A percentile compares a stretch with the other conserved stretches of the same genome.
phyloP scores from a whole-genome alignment of 2,113 vertebrate genomes.

The Pelecanus crispus region DNA sequence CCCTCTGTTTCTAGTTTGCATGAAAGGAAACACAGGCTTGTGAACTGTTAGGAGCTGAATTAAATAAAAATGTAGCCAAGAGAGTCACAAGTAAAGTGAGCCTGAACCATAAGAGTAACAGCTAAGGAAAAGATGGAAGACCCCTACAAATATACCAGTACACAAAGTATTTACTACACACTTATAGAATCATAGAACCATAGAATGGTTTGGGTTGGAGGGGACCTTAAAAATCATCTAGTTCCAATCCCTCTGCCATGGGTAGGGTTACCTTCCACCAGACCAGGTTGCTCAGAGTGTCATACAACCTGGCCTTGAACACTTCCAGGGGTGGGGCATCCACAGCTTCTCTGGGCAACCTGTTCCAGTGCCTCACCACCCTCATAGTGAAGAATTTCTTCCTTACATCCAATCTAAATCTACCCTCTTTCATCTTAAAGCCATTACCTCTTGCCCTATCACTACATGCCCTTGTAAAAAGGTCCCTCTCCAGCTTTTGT shows the following conservation, averaged over 20 bases:
- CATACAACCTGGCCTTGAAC: background rate
- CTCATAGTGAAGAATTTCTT: background rate
- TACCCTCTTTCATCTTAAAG: background rate
- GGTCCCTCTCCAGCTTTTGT: too few species aligned
- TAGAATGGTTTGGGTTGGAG: background rate
- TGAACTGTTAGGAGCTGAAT: background rate
- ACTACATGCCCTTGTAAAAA: background rate
- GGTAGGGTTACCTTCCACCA: too few species aligned
- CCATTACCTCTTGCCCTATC: too few species aligned
- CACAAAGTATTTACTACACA: background rate
- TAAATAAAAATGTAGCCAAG: background rate
- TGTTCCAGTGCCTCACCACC: background rate
- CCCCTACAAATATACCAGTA: background rate
- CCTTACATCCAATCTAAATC: background rate
- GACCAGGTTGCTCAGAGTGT: background rate
- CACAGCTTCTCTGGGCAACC: background rate
- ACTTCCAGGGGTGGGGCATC: background rate
- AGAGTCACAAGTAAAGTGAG: background rate
- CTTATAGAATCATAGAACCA: background rate
- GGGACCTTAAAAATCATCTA: background rate
- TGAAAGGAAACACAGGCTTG: background rate
- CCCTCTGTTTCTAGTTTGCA: background rate
- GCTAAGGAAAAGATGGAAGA: background rate
- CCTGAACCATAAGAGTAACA: background rate
- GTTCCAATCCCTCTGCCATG: background rate